Base-by-base conservation (phyloP, 1,140 invertebrate species). In the Acromyrmex charruanus region DNA sequence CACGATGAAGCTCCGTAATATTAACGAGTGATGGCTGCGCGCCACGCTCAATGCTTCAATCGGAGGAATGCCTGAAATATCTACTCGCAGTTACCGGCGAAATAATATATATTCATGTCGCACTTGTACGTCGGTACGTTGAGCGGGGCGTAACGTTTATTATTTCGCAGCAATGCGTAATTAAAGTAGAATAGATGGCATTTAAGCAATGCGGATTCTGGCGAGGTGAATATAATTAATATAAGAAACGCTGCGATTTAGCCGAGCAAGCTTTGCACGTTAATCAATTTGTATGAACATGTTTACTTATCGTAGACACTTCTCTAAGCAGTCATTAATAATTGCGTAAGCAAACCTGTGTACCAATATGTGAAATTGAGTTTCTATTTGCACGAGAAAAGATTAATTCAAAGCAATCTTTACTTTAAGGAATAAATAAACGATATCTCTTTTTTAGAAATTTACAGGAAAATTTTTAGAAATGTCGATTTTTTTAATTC, bases 101-200 rank as follows among this genome's bases (percentile, higher is more conserved):
- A 69, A 84, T 84, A 75, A 84, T 84, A 84, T 84, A 39, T 74
- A 84, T 72, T 44, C 7, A 16, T 58, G 28, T 44, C 35, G 66
- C 79, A 82, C 79, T 72, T 49, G 68, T 44, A 25, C 63, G 77
- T 39, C 77, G 63, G 63, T 25, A 25, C 25, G 25, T n/a, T 51
- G 39, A 39, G 69, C 80, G 79, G 68, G 61, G 51, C 44, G 18
- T 35, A n/a, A 49, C 68, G 55, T 84, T 84, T 75, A 84, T 84
- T 84, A 84, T 53, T 71, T 58, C 3, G 39, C 55, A 84, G 80
- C 55, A 75, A 75, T 74, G 80, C 69, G 55, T 63, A 84, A 84
- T 84, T 84, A 75, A 84, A 75, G 69, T 84, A 84, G 69, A 74
- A 84, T 84, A 63, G 80, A 75, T 75, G 80, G 69, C 55, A 74